These are phyloP conservation scores for Gallinago undulata DNA, from an alignment of 2,113 vertebrate species.

Conservation along the genomic window DNA sequence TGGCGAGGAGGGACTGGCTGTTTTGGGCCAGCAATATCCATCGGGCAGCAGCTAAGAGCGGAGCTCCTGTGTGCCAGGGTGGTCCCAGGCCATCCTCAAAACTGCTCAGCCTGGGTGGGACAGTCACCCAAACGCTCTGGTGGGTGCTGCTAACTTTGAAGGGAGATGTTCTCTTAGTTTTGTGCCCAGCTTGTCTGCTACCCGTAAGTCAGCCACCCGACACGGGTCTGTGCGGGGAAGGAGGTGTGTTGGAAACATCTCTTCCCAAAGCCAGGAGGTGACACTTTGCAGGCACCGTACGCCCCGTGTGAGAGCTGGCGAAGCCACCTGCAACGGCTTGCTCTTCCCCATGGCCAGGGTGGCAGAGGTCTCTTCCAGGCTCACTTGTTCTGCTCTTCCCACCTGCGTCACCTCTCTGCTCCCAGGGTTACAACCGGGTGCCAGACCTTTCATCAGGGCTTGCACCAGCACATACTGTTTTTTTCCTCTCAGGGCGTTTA, in stretches of 20 bases:
- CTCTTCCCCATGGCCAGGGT: not conserved
- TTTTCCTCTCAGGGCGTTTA: not conserved
- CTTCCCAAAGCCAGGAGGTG: not conserved
- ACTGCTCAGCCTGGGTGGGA: not conserved
- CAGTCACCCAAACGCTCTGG: not conserved
- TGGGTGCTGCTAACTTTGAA: not conserved
- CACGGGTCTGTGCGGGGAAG: not conserved
- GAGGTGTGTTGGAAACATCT: not conserved
- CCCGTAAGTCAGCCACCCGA: no score
- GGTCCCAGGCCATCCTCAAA: not conserved
- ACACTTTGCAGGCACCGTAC: not conserved
- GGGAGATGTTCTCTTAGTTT: not conserved
- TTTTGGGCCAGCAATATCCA: not conserved
- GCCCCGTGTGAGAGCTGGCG: not conserved
- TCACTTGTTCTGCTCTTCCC: not conserved
- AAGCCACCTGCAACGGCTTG: not conserved
- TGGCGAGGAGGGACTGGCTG: not conserved
- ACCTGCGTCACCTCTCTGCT: not conserved
- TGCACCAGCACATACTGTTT: not conserved
- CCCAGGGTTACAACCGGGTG: not conserved
- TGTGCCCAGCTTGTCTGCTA: not conserved
- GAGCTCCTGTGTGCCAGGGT: not conserved
- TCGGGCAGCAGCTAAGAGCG: not conserved
- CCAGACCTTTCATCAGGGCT: not conserved
- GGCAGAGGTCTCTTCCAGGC: not conserved